These are phyloP conservation scores for Xestia sexstrigata DNA, from an alignment of 2,888 invertebrate genomes.

Conservation along the genomic window DNA sequence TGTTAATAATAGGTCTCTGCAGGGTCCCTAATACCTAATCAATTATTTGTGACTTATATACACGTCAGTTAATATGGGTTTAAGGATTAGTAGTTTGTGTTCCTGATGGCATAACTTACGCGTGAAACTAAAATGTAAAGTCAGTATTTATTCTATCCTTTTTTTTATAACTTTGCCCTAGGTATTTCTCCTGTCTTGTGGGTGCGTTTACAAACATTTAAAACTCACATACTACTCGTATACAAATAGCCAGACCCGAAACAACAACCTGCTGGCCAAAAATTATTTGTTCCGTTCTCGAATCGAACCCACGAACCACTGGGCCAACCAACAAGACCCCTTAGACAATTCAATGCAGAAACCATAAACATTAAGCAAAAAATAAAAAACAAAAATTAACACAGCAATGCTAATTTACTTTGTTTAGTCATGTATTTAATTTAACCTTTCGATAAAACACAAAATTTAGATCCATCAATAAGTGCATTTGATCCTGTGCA, in stretches of 20 bases:
- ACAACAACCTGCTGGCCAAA: neutral
- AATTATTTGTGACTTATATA: neutral
- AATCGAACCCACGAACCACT: neutral
- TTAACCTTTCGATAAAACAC: neutral
- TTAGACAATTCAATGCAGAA: neutral
- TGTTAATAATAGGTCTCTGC: neutral
- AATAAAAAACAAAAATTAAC: neutral
- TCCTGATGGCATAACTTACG: neutral
- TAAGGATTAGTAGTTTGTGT: neutral
- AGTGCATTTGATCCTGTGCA: conserved; percentile 14
- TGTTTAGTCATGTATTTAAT: conserved; percentile 16
- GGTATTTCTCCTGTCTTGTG: neutral
- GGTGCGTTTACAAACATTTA: neutral
- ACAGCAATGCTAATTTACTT: conserved; percentile 17
- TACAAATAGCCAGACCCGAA: neutral
- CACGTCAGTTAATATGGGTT: neutral
- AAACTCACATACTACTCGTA: neutral
- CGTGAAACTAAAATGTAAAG: neutral
- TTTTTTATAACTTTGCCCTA: neutral
- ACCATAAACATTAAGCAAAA: neutral
- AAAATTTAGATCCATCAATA: neutral
- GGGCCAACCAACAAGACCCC: neutral
- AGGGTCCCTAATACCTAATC: neutral
- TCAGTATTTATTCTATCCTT: neutral
- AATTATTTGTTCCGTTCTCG: neutral